These are phyloP conservation scores for Nyleta sp. DNA, from an alignment of 2,888 invertebrate species.

Conservation along the genomic window DNA sequence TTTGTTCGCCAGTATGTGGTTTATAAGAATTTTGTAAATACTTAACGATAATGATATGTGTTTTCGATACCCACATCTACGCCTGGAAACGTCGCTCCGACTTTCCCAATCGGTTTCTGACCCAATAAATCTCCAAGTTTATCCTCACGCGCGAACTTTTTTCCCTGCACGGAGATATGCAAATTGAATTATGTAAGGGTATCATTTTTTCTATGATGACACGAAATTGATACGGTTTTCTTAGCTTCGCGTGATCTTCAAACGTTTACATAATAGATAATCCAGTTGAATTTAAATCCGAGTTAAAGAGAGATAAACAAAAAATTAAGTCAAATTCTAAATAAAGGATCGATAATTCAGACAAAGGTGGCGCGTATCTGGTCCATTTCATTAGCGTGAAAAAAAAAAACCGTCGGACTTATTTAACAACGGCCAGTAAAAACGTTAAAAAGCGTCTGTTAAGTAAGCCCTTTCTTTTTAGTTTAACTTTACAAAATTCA, in stretches of 20 bases:
- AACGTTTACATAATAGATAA: slow-evolving; percentile 25
- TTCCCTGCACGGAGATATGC: slow-evolving; percentile 27
- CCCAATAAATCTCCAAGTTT: slow-evolving; percentile 31
- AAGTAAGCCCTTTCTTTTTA: slow-evolving; percentile 49
- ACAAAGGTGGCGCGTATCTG: slow-evolving; percentile 28
- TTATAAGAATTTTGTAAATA: no score
- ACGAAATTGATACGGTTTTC: slow-evolving; percentile 28
- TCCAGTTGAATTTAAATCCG: slow-evolving; percentile 2
- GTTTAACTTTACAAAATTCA: slow-evolving; percentile 66
- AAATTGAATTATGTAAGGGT: slow-evolving; percentile 35
- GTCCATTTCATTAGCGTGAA: slow-evolving; percentile 38
- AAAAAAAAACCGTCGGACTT: slow-evolving; percentile 22
- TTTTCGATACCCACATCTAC: no score
- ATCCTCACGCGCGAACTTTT: slow-evolving; percentile 20
- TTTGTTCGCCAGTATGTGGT: no score
- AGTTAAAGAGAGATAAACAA: no score
- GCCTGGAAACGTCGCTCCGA: neutral
- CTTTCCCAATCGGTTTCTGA: slow-evolving; percentile 34
- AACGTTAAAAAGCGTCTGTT: slow-evolving; percentile 48
- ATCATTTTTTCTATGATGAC: slow-evolving; percentile 33
- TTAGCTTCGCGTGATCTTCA: slow-evolving; percentile 14
- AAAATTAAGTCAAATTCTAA: no score
- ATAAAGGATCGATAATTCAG: slow-evolving; percentile 2
- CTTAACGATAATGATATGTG: no score
- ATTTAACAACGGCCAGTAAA: slow-evolving; percentile 51